Conservation (phyloP, 1,140 invertebrate species). For the Diorhabda sublineata region DNA sequence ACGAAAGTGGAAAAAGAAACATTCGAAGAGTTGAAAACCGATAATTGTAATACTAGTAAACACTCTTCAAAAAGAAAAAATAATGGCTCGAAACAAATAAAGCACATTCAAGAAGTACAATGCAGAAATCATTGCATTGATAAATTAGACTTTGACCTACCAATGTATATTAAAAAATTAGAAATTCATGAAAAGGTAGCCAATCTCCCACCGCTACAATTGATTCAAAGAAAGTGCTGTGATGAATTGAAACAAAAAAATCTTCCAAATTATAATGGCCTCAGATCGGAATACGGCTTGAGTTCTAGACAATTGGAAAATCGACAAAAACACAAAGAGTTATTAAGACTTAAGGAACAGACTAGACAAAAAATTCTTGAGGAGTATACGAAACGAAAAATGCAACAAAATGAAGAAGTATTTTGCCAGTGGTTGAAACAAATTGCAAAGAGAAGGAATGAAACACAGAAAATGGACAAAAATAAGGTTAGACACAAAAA, state of each 20-base stretch:
- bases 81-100: background rate
- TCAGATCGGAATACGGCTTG: slow-evolving; percentile 44
- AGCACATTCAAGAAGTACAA: slow-evolving; percentile 27
- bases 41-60: slow-evolving; percentile 11
- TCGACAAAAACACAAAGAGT: slow-evolving; percentile 32
- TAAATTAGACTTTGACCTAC: slow-evolving; percentile 36
- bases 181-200: slow-evolving; percentile 36
- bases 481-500: slow-evolving; percentile 11
- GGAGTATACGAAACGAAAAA: slow-evolving; percentile 37
- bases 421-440: slow-evolving; percentile 44
- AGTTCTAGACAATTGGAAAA: slow-evolving; percentile 37
- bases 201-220: slow-evolving; percentile 36
- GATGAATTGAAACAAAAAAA: slow-evolving; percentile 35
- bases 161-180: slow-evolving; percentile 39
- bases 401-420: slow-evolving; percentile 43
- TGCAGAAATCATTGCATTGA: slow-evolving; percentile 45
- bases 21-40: slow-evolving; percentile 1
- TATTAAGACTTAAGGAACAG: slow-evolving; percentile 33
- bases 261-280: slow-evolving; percentile 42
- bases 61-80: slow-evolving; percentile 17
- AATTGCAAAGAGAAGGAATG: slow-evolving; percentile 33
- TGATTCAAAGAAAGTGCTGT: slow-evolving; percentile 42
- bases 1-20: slow-evolving; percentile 4
- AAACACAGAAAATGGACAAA: slow-evolving; percentile 22
- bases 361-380: slow-evolving; percentile 36